A percentile compares a stretch with the other conserved stretches of the same genome.
phyloP scores from a whole-genome alignment of 2,888 invertebrate species.

The Dysmachus trigonus region DNA sequence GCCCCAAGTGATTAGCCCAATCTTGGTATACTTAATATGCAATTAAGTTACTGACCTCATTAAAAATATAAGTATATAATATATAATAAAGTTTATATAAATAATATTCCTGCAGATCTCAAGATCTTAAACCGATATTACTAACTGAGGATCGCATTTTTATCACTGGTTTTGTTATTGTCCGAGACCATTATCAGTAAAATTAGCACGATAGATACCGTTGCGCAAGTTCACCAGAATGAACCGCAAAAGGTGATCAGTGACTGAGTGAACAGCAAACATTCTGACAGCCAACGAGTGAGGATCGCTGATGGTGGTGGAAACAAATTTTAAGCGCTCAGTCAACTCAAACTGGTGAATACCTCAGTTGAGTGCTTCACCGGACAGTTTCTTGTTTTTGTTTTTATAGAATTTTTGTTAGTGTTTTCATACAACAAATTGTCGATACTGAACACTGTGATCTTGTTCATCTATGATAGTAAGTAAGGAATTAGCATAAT shows the following conservation, averaged over 20 bases:
- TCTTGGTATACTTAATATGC: not conserved
- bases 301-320: not conserved
- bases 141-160: not conserved
- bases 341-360: not conserved
- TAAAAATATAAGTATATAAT: too few relatives aligned
- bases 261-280: not conserved
- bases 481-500: not conserved
- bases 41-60: not conserved
- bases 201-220: not conserved
- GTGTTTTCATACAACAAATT: not conserved
- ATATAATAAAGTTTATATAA: not conserved
- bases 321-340: not conserved
- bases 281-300: not conserved
- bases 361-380: not conserved
- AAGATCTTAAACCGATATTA: not conserved
- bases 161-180: not conserved
- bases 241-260: not conserved
- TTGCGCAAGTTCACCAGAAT: not conserved
- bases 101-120: not conserved
- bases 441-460: not conserved
- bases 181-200: not conserved
- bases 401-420: not conserved
- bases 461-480: not conserved
- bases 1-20: not conserved
- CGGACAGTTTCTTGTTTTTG: not conserved